Base-by-base conservation (phyloP, 2,113 vertebrate genomes). In the Orthonyx spaldingii region DNA sequence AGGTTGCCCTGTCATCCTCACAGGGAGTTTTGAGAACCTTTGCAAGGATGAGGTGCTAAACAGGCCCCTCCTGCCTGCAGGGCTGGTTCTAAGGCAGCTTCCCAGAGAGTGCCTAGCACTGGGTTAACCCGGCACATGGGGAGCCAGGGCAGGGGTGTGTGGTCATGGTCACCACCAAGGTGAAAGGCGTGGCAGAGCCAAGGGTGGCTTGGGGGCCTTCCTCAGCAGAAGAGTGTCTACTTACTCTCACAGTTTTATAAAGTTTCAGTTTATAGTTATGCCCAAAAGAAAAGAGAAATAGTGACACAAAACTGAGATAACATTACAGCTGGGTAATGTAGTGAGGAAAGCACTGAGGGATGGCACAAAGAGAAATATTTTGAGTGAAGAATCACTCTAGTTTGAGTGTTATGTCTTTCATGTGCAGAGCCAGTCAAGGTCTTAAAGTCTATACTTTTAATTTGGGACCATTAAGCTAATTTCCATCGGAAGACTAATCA, bases 51-150 rank as follows among this genome's bases (percentile, higher is more conserved):
- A 77, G n/a, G 28, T 35, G 46, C 46, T 35, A 32, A 70, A 15
- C 0, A 3, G 27, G 9, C 3, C 15, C 12, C 30, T 89, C 10
- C 50, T 75, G 65, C 17, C 70, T 47, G 53, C 66, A 47, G 1
- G 2, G 8, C 11, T 90, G 19, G 32, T 16, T 69, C 41, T 57
- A 52, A 32, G 37, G 41, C 11, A 23, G 28, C 49, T 57, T 53
- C 13, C 49, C 14, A 21, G 53, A 9, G 61, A 55, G 35, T 0
- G 0, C 20, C 32, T 56, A 22, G 41, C 1, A 0, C 0, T 49
- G 79, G 41, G 30, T 9, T 23, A 27, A 27, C 4, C 30, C 69
- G 41, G 39, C 24, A 6, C 13, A 3, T 2, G 56, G 26, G 6
- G 32, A 39, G 28, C 33, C 61, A 32, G 82, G 70, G 41, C 41